Evolutionary conservation across 2,797 vertebrate species (phyloP).

Genomic region (Lepus townsendii): DNA sequence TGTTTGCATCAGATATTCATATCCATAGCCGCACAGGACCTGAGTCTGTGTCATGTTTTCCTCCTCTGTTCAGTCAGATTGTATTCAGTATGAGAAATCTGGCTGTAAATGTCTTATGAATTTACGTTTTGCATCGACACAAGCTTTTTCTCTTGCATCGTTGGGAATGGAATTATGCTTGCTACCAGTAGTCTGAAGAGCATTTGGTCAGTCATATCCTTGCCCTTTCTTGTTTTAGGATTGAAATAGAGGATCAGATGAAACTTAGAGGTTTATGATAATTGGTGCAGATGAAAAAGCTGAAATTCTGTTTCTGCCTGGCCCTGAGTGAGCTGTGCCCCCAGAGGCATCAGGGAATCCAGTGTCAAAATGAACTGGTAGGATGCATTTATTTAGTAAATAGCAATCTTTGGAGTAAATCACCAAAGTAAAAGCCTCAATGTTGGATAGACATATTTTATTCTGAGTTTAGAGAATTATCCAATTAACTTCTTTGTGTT

Average conservation of each 20-base stretch:
- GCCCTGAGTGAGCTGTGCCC: neutral
- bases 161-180: neutral
- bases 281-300: neutral
- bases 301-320: neutral
- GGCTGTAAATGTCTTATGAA: neutral
- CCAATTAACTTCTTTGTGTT: neutral
- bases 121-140: neutral
- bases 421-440: neutral
- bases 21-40: neutral
- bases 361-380: neutral
- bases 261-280: neutral
- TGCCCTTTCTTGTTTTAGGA: neutral
- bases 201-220: neutral
- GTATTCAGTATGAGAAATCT: neutral
- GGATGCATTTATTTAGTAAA: constrained; percentile 27
- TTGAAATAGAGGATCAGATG: neutral
- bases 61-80: neutral
- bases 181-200: neutral
- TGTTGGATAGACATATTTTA: neutral
- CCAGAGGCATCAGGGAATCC: neutral
- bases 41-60: neutral
- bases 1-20: neutral
- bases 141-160: neutral
- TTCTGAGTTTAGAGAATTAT: neutral
- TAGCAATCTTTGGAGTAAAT: neutral